These are phyloP conservation scores for Cladorhizidae sp. DNA, from an alignment of 37 sponge, comb jelly and placozoan species.

Conservation along the genomic window DNA sequence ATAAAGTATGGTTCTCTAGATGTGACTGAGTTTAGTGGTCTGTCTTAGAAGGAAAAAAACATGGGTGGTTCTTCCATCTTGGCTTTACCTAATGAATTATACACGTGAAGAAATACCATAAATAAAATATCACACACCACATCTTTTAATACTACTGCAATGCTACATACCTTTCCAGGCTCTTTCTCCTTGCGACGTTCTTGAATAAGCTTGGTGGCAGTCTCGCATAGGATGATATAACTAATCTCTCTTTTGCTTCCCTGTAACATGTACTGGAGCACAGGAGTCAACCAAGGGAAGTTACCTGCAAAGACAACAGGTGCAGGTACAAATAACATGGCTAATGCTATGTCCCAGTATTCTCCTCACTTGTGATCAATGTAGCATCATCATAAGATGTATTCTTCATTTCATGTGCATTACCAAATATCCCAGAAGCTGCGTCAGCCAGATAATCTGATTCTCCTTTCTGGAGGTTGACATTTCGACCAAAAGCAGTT, in stretches of 20 bases:
- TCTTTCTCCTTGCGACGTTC: background rate
- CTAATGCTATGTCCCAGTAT: too few species aligned
- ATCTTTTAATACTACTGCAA: too few species aligned
- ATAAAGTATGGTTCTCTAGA: too few species aligned
- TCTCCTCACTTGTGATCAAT: background rate
- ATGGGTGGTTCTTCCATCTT: too few species aligned
- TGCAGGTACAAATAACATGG: too few species aligned
- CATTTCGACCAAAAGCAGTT: slow-evolving; percentile 57
- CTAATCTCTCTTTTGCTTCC: background rate
- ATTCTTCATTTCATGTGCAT: background rate
- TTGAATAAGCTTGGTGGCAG: background rate
- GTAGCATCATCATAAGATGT: background rate
- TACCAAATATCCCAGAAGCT: slow-evolving; percentile 14
- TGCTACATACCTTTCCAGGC: background rate
- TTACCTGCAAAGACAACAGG: slow-evolving; percentile 16
- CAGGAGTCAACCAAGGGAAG: slow-evolving; percentile 20
- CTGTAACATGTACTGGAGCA: background rate
- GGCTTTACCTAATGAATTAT: too few species aligned
- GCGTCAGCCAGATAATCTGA: slow-evolving; percentile 51
- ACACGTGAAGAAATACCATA: too few species aligned
- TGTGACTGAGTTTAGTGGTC: too few species aligned
- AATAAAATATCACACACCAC: too few species aligned
- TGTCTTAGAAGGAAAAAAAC: too few species aligned
- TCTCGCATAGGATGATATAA: background rate
- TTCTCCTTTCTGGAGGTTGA: slow-evolving; percentile 38